Evolutionary conservation across 2,888 invertebrate genomes (phyloP).

Genomic region (Coelogynopora nodosa): DNA sequence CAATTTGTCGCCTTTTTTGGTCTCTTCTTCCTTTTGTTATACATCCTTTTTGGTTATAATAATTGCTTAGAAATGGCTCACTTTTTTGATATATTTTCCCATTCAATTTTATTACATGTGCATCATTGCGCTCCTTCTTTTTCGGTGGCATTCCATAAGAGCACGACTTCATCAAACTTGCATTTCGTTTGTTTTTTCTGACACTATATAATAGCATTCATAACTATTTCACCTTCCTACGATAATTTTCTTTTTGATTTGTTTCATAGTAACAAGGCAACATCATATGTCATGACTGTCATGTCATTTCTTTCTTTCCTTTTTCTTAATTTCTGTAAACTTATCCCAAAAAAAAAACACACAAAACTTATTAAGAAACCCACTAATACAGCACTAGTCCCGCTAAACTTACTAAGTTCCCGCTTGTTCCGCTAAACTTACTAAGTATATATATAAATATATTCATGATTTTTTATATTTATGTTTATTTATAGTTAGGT

Average conservation of each 20-base stretch:
- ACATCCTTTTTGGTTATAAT: not conserved
- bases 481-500: too few species aligned
- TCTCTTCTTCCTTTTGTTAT: not conserved
- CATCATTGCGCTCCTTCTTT: too few species aligned
- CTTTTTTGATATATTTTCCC: not conserved
- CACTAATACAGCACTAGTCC: too few species aligned
- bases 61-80: not conserved
- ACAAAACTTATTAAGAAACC: too few species aligned
- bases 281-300: too few species aligned
- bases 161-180: not conserved
- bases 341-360: too few species aligned
- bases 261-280: not conserved
- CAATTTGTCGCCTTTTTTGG: not conserved
- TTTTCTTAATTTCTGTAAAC: not conserved
- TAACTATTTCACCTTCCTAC: not conserved
- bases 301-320: conserved; percentile 2
- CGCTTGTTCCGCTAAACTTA: too few species aligned
- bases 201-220: not conserved
- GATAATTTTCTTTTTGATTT: not conserved
- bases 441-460: too few species aligned
- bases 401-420: too few species aligned
- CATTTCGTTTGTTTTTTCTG: not conserved
- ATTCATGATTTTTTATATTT: too few species aligned
- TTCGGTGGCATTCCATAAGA: conserved; percentile 16
- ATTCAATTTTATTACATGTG: not conserved